Evolutionary conservation across 1,140 invertebrate genomes (phyloP), one percentile per base, ranked within the genome.

Genomic region (Drosophila watanabei): DNA sequence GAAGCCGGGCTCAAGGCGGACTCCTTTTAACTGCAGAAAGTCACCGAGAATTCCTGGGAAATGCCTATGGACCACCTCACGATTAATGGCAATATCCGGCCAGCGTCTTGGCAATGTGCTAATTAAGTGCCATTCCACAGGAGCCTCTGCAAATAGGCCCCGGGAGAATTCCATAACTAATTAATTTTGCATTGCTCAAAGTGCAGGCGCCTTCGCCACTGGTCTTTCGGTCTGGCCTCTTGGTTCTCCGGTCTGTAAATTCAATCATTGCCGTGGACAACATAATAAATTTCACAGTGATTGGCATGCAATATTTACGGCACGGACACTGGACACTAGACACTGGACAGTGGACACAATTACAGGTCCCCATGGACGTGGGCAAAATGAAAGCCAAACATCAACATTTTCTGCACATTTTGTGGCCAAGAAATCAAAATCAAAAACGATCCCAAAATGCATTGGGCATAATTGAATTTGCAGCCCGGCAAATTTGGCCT

Each of bases 401-500:
- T 56, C 59, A 60, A 64, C 41, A 66, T 70, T 65, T 73, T 48
- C 56, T 28, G 41, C 57, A 52, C 18, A 65, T 48, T 54, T 32
- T 76, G 76, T 52, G 82, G 79, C 20, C 45, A 43, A 52, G 76
- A 58, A 57, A 58, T 58, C 52, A 54, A 69, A 82, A 66, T 79
- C 68, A 65, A 79, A 69, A 83, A n/a, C 66, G 33, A 68, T 51
- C 43, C 41, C 24, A 78, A 78, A 57, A 65, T 82, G 80, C 72
- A 81, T 75, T 65, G 60, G 18, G 52, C 20, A 49, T 82, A 83
- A 87, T 87, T 82, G 80, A 72, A 69, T 66, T 79, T 57, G 45
- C 64, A 63, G 64, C 45, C 57, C 28, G 62, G 35, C 46, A 76
- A 80, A 87, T 77, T 64, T 63, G 48, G 75, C 75, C 70, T 77